A percentile compares a stretch with the other conserved stretches of the same genome.
phyloP scores from a whole-genome alignment of 1,140 invertebrate species.

The Portunus trituberculatus region DNA sequence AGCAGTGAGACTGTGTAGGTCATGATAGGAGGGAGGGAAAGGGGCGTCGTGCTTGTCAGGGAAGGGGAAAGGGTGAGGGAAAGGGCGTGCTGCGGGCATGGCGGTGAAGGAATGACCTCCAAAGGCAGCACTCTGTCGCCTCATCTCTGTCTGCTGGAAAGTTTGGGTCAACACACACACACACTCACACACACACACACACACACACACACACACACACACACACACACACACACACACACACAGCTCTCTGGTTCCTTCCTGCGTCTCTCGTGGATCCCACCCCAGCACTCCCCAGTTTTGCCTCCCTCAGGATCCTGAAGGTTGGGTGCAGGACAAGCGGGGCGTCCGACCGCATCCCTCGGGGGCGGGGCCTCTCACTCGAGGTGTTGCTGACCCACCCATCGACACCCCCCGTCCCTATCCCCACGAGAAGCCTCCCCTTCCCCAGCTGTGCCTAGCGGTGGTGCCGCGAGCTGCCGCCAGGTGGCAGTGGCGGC shows the following conservation, averaged over 20 bases:
- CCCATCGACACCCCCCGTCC: neutral
- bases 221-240: neutral
- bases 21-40: too few relatives aligned
- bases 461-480: slow-evolving; percentile 37
- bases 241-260: neutral
- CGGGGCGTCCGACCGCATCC: neutral
- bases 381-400: neutral
- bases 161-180: neutral
- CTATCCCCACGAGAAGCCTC: neutral
- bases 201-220: neutral
- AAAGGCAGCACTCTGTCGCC: neutral
- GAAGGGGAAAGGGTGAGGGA: too few relatives aligned
- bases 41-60: too few relatives aligned
- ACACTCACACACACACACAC: too few relatives aligned
- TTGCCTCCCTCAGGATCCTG: neutral
- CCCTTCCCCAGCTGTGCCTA: neutral
- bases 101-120: too few relatives aligned
- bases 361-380: too few relatives aligned
- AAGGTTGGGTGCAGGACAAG: neutral
- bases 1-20: too few relatives aligned
- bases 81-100: too few relatives aligned
- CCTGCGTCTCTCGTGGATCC: neutral
- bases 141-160: neutral
- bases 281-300: neutral
- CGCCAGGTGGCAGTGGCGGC: slow-evolving; percentile 56